A percentile compares a stretch with the other conserved stretches of the same genome.
Conservation (phyloP, 2,888 invertebrate species). For the Mesochorus sp. region DNA sequence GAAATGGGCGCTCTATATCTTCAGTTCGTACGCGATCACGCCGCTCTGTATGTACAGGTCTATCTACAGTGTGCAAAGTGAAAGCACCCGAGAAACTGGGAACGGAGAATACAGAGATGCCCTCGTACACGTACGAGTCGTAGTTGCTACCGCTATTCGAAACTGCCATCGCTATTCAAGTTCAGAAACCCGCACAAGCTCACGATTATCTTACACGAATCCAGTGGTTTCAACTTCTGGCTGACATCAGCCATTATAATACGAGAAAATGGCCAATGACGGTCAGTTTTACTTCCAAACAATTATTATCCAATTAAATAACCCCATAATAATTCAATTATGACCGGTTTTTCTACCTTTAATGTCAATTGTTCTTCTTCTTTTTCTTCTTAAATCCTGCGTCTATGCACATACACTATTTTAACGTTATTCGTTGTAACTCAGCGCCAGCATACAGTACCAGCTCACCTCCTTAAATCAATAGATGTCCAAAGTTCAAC, state of each 20-base stretch:
- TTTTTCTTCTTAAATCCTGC: too few relatives aligned
- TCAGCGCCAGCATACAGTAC: conserved; percentile 10
- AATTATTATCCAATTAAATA: too few relatives aligned
- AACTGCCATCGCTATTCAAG: conserved; percentile 17
- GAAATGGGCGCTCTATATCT: conserved; percentile 67
- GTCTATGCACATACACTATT: not conserved
- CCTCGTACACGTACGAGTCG: not conserved
- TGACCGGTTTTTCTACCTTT: too few relatives aligned
- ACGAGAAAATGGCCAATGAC: not conserved
- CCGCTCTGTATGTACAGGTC: not conserved
- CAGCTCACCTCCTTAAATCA: conserved; percentile 72
- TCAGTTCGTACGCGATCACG: conserved; percentile 21
- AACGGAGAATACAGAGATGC: conserved; percentile 26
- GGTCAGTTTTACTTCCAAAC: too few relatives aligned
- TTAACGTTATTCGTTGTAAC: too few relatives aligned
- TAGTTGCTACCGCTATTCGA: not conserved
- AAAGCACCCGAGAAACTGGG: conserved; percentile 9
- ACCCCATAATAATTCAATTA: too few relatives aligned
- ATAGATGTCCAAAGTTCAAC: conserved; percentile 78
- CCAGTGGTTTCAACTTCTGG: conserved; percentile 22
- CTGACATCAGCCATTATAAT: conserved; percentile 1
- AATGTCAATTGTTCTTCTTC: too few relatives aligned
- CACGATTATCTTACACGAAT: conserved; percentile 20
- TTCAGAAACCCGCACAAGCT: conserved; percentile 37
- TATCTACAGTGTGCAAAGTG: conserved; percentile 10